A percentile compares a stretch with the other conserved stretches of the same genome.
Conservation (phyloP, 2,113 vertebrate genomes). For the Oncorhynchus masou region DNA sequence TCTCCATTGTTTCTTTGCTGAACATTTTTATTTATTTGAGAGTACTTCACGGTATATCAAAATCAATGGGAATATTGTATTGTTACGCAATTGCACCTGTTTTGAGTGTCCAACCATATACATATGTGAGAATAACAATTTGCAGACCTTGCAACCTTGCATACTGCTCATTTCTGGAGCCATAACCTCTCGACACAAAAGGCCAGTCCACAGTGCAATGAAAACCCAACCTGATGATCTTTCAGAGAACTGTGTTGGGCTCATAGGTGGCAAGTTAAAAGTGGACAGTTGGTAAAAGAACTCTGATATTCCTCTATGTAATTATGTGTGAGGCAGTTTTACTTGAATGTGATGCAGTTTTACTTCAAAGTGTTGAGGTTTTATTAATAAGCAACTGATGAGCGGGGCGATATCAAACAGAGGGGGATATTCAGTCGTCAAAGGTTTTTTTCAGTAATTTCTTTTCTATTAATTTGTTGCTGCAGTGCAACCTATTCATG, state of each 20-base stretch:
- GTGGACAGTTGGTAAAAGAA: constrained; percentile 21
- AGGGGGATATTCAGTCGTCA: constrained; percentile 32
- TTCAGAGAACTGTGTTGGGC: neutral
- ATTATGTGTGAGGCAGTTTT: constrained; percentile 26
- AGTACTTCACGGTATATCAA: no score
- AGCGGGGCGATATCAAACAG: constrained; percentile 49
- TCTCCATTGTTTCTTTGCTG: neutral
- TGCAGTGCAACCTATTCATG: constrained; percentile 48
- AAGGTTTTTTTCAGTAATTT: constrained; percentile 41
- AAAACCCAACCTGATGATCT: constrained; percentile 3
- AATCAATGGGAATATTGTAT: no score
- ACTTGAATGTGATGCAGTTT: constrained; percentile 29
- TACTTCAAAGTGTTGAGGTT: constrained; percentile 39
- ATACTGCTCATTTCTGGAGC: neutral
- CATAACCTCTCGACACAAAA: neutral
- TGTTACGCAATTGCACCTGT: no score
- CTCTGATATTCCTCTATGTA: constrained; percentile 21
- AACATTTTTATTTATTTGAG: neutral
- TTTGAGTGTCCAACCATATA: neutral
- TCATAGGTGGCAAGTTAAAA: constrained; percentile 2
- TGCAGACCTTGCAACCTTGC: neutral
- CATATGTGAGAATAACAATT: neutral
- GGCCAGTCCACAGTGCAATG: neutral
- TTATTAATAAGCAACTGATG: constrained; percentile 50
- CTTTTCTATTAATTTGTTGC: constrained; percentile 52